Base-by-base conservation (phyloP, 2,113 vertebrate species). In the western clawed frog (Xenopus tropicalis) region DNA sequence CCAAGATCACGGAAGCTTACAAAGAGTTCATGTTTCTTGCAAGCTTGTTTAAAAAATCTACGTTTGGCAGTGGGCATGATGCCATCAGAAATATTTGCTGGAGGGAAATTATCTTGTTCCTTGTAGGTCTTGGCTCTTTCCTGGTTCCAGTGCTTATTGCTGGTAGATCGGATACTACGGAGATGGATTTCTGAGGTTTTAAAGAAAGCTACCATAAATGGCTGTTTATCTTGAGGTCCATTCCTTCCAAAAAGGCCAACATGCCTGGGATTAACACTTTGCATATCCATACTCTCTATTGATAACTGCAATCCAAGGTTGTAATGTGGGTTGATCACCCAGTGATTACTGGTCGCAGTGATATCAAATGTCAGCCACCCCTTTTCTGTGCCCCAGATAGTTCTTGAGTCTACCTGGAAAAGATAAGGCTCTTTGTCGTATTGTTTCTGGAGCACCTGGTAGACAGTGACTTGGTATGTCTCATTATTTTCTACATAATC, bases 1-100 rank as follows among this genome's bases (percentile, higher is more conserved):
- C 75, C 75, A 66, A 77, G 70, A 46, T 77, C 69, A 51, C 69
- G 69, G 52, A 77, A 77, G 59, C 75, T 77, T 17, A 77, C 75
- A 48, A 72, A 66, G 4, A 77, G 21, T 62, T 77, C 75, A 43
- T 77, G 75, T 48, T 71, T 77, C 42, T 66, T 66, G 14, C 75
- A 77, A 11, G 69, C 61, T 11, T 72, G 75, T 25, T 37, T 77
- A 8, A 19, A 42, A 54, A 23, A 76, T 3, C 46, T 29, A 46
- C 10, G 19, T 8, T 20, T 14, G 19, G 16, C 20, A 14, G 17
- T 23, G 24, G 52, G 57, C 46, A 69, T 69, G 1, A 56, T 68
- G 16, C 46, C 20, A 2, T 76, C 73, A 21, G 73, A 62, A 14
- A 63, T 16, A 63, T 76, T 76, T 0, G 12, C 23, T 19, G 54